A percentile compares a stretch with the other conserved stretches of the same genome.
Evolutionary conservation across 2,113 vertebrate genomes (phyloP).

Genomic region (Nesospiza acunhae): DNA sequence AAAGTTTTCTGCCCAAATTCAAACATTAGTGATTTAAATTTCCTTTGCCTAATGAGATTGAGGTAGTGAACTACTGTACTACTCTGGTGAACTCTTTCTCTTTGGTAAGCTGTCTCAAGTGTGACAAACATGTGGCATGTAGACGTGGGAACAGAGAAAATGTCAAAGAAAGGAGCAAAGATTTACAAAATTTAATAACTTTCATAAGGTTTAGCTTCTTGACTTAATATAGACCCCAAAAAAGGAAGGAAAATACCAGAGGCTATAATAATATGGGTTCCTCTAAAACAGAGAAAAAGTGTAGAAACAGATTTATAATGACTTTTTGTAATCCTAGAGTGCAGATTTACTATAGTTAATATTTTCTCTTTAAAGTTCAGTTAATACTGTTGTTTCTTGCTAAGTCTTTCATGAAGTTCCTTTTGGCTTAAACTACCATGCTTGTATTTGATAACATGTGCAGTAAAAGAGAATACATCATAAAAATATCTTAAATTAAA

Average conservation of each 20-base stretch:
- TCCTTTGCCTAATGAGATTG: conserved; percentile 48
- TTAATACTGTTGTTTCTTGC: conserved; percentile 13
- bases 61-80: conserved; percentile 20
- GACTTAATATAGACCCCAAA: background rate
- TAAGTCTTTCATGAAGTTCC: background rate
- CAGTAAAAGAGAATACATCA: background rate
- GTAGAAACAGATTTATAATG: conserved; percentile 46
- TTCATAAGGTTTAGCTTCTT: conserved; percentile 30
- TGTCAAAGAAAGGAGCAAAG: conserved; percentile 36
- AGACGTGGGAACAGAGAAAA: conserved; percentile 8
- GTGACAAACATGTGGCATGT: conserved; percentile 7
- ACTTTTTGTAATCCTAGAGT: conserved; percentile 18
- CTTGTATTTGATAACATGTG: background rate
- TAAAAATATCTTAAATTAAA: background rate
- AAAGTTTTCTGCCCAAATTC: conserved; percentile 34
- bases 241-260: background rate
- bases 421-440: background rate
- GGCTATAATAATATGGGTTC: background rate
- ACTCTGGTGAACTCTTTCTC: conserved; percentile 20
- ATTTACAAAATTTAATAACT: conserved; percentile 45
- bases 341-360: conserved; percentile 16
- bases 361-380: conserved; percentile 62
- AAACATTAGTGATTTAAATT: conserved; percentile 30
- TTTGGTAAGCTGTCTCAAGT: conserved; percentile 26
- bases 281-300: background rate